Evolutionary conservation across 2,888 invertebrate genomes (phyloP), one percentile per base, ranked within the genome.

Genomic region (Thymelicus acteon): DNA sequence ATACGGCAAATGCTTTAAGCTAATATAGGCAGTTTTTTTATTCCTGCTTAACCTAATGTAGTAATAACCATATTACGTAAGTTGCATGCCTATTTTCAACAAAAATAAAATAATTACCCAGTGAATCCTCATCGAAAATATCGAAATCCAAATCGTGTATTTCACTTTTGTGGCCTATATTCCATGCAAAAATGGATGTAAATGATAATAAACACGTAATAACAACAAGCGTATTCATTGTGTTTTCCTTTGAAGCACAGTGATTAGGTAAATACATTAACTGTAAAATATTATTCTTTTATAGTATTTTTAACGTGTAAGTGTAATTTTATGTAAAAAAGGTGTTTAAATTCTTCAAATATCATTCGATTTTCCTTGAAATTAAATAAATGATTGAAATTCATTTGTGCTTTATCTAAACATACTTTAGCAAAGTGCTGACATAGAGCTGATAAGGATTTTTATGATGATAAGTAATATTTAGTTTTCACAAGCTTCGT

Each of bases 201-300:
- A 24, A 47, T 61, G 13, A 47, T 24, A 63, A n/a, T 4, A 63
- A 63, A 63, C 31, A 61, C 19, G 13, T 24, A 24, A 19, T 24
- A 13, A 15, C 6, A 7, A 47, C 7, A 10, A 24, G 37, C 24
- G 12, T 6, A 24, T 24, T 24, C 61, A 61, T 61, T 61, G 24
- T 61, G 47, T 24, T 19, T 61, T 7, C 19, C 13, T 61, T 47
- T 4, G 15, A 60, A 60, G n/a, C 12, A 60, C 48, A 60, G 4
- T 60, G 2, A 6, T 24, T 31, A 57, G 19, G 15, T 44, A 2
- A 44, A 19, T 19, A 0, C 3, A 19, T 52, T 7, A 2, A 15
- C 19, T 8, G 15, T 19, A 52, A 52, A 52, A 52, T 44, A 44
- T 40, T 60, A 7, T 12, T 12, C 60, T 60, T 60, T 60, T 60